Conservation (phyloP, 2,797 vertebrate species). For the Gobio occitaniae region DNA sequence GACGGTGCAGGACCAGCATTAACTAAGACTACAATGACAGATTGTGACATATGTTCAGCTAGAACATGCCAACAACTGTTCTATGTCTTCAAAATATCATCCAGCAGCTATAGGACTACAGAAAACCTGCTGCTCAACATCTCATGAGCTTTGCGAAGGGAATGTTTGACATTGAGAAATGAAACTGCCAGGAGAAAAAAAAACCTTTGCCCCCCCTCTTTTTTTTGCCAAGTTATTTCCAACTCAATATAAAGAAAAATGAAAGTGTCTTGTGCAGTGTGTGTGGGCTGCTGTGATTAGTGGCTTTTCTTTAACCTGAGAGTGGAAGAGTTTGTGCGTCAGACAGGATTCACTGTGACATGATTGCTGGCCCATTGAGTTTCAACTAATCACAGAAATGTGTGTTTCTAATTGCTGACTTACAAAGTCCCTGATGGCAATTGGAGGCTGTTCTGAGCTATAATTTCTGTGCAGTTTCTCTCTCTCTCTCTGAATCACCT, state of each 20-base stretch:
- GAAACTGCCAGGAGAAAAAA: background rate
- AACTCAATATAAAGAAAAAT: conserved; percentile 14
- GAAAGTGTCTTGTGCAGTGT: conserved; percentile 13
- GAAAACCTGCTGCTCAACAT: conserved; percentile 32
- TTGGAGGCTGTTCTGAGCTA: conserved; percentile 47
- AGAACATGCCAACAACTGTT: conserved; percentile 43
- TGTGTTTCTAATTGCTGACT: conserved; percentile 62
- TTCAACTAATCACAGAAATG: conserved; percentile 56
- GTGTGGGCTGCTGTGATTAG: conserved; percentile 37
- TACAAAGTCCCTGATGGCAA: conserved; percentile 60
- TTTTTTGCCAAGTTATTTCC: conserved; percentile 31
- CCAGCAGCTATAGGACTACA: conserved; percentile 25
- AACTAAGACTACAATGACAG: conserved; percentile 46
- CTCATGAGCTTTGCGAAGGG: conserved; percentile 32
- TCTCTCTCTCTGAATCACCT: conserved; percentile 32
- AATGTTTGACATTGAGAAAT: conserved; percentile 46
- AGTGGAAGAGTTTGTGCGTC: conserved; percentile 44
- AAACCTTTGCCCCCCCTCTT: background rate
- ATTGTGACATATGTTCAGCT: conserved; percentile 43
- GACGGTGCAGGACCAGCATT: conserved; percentile 49
- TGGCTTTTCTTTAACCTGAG: conserved; percentile 41
- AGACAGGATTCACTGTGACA: conserved; percentile 62
- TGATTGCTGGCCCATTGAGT: conserved; percentile 58
- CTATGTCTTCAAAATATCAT: conserved; percentile 24
- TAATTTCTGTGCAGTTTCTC: conserved; percentile 45